Evolutionary conservation across 2,797 vertebrate genomes (phyloP).

Genomic region (Cercopithecus neglectus): DNA sequence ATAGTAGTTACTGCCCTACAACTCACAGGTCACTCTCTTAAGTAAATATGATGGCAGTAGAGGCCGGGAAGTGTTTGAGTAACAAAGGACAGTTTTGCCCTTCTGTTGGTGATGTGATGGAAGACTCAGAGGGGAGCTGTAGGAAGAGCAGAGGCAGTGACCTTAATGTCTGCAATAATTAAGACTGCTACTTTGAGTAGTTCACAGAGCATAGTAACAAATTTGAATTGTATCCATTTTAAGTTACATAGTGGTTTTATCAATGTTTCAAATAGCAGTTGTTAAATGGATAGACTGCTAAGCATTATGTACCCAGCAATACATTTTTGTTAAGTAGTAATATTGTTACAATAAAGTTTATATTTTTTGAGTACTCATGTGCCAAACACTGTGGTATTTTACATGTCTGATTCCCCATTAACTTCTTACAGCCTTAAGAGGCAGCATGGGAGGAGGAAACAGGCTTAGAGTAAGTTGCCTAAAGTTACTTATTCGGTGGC

Average conservation of each 20-base stretch:
- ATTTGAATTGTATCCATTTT: background rate
- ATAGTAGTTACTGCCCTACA: background rate
- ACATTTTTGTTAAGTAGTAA: background rate
- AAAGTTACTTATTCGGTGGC: background rate
- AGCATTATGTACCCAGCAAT: background rate
- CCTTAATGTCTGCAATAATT: background rate
- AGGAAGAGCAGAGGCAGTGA: background rate
- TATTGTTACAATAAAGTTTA: constrained; percentile 1
- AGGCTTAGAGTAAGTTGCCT: background rate
- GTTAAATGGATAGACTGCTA: background rate
- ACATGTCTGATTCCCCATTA: background rate
- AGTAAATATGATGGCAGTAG: background rate
- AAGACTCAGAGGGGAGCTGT: background rate
- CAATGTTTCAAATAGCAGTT: background rate
- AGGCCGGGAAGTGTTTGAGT: background rate
- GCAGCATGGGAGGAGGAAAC: background rate
- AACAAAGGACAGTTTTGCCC: background rate
- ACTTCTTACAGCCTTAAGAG: background rate
- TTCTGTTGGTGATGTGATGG: background rate
- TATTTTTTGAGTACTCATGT: background rate
- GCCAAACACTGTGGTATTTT: background rate
- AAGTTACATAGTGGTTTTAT: background rate
- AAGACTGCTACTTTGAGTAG: background rate
- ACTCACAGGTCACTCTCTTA: background rate
- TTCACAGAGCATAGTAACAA: background rate